A percentile compares a stretch with the other conserved stretches of the same genome.
Conservation (phyloP, 1,140 invertebrate genomes). For the Nixonia krombeini region DNA sequence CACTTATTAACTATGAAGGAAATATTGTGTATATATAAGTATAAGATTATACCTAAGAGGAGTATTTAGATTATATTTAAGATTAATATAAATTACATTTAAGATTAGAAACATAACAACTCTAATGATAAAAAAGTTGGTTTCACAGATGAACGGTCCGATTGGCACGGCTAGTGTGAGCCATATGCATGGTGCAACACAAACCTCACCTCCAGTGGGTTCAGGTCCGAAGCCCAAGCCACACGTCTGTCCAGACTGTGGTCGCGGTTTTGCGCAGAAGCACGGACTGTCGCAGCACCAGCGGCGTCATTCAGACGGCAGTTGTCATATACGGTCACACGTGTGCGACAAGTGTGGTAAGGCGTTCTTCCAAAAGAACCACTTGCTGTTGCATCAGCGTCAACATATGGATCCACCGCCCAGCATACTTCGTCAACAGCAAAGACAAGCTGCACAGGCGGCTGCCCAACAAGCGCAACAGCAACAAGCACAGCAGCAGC, state of each 20-base stretch:
- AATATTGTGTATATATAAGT: too few relatives aligned
- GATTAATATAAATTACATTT: too few relatives aligned
- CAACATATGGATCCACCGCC: conserved; percentile 84
- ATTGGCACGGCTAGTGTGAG: conserved; percentile 63
- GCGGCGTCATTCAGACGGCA: conserved; percentile 82
- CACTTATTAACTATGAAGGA: too few relatives aligned
- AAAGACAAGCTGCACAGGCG: conserved; percentile 68
- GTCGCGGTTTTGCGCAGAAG: conserved; percentile 86
- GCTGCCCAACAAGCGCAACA: conserved; percentile 63
- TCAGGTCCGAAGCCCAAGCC: conserved; percentile 78
- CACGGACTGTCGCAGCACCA: conserved; percentile 85
- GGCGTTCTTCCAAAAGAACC: conserved; percentile 89
- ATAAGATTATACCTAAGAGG: too few relatives aligned
- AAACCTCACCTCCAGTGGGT: conserved; percentile 67
- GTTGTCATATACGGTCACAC: conserved; percentile 84
- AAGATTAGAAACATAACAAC: too few relatives aligned
- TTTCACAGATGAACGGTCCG: conserved; percentile 65
- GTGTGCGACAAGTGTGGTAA: conserved; percentile 88
- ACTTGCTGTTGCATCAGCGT: conserved; percentile 83
- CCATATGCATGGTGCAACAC: conserved; percentile 69
- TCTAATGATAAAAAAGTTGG: too few relatives aligned
- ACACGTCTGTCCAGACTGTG: conserved; percentile 86
- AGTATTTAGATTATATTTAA: too few relatives aligned
- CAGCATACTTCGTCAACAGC: conserved; percentile 70
- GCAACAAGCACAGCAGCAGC: conserved; percentile 56